A percentile compares a stretch with the other conserved stretches of the same genome.
Conservation (phyloP, 2,888 invertebrate genomes). For the Apotomis betuletana region DNA sequence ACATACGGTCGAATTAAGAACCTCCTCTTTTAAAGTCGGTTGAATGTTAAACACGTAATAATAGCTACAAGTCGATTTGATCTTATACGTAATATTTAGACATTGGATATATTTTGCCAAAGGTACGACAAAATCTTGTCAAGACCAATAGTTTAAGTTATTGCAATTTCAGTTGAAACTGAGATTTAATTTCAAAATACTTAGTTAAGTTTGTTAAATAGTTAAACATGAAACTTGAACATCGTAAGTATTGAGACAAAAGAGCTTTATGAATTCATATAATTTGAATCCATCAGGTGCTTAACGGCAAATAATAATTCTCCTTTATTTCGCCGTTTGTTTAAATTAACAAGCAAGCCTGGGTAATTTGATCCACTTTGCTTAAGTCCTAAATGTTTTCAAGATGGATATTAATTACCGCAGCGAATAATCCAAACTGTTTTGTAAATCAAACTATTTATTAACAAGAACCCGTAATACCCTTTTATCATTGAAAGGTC, state of each 20-base stretch:
- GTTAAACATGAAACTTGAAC: not conserved
- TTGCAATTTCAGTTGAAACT: not conserved
- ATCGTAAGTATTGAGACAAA: constrained; percentile 12
- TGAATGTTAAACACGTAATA: no score
- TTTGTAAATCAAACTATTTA: constrained; percentile 29
- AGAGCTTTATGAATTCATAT: constrained; percentile 21
- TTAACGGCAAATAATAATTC: constrained; percentile 34
- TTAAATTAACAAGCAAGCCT: constrained; percentile 39
- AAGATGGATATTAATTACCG: constrained; percentile 38
- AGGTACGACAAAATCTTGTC: not conserved
- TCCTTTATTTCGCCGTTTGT: constrained; percentile 37
- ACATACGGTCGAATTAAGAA: no score
- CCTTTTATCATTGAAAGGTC: constrained; percentile 1
- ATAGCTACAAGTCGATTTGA: no score
- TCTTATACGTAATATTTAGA: no score
- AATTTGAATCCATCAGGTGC: constrained; percentile 26
- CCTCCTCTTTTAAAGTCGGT: no score
- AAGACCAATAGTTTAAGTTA: no score
- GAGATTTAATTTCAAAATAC: not conserved
- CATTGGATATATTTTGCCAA: no score
- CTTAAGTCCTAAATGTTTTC: constrained; percentile 37
- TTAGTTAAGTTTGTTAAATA: not conserved
- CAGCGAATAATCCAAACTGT: constrained; percentile 24
- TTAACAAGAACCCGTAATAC: constrained; percentile 12
- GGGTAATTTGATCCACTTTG: constrained; percentile 39